These are phyloP conservation scores for Macroglossus sobrinus DNA, from an alignment of 2,113 vertebrate species.

Conservation along the genomic window DNA sequence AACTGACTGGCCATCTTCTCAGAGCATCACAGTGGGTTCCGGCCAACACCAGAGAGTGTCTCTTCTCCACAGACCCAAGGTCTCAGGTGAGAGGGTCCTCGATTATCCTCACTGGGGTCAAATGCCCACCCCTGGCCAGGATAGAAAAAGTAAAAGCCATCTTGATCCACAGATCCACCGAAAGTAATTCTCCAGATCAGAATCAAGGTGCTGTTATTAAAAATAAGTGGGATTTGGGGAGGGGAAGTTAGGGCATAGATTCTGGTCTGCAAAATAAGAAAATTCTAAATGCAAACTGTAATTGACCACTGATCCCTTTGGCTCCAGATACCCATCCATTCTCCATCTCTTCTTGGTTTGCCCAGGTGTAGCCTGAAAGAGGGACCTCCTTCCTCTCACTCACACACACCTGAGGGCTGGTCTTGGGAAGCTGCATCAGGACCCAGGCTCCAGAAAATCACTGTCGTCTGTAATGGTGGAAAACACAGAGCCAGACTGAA, in stretches of 20 bases:
- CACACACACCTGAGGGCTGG: not conserved
- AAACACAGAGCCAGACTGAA: not conserved
- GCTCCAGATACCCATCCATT: not conserved
- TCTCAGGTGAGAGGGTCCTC: not conserved
- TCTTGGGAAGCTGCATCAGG: not conserved
- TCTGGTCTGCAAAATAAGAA: not conserved
- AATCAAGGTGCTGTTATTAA: not conserved
- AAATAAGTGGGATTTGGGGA: not conserved
- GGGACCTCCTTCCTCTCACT: too few relatives aligned
- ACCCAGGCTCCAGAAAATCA: not conserved
- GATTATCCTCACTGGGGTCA: not conserved
- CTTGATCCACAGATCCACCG: not conserved
- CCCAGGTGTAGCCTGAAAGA: not conserved
- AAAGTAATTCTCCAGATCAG: not conserved
- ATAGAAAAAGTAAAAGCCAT: not conserved
- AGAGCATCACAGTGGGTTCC: not conserved
- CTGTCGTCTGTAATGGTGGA: not conserved
- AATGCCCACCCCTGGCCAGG: too few relatives aligned
- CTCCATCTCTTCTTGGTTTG: not conserved
- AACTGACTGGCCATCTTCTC: not conserved
- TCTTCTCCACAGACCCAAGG: not conserved
- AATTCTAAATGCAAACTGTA: not conserved
- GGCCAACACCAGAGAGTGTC: not conserved
- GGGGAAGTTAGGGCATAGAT: not conserved
- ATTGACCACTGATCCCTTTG: not conserved